A percentile compares a stretch with the other conserved stretches of the same genome.
Evolutionary conservation across 2,113 vertebrate genomes (phyloP).

Genomic region (Poicephalus gulielmi): DNA sequence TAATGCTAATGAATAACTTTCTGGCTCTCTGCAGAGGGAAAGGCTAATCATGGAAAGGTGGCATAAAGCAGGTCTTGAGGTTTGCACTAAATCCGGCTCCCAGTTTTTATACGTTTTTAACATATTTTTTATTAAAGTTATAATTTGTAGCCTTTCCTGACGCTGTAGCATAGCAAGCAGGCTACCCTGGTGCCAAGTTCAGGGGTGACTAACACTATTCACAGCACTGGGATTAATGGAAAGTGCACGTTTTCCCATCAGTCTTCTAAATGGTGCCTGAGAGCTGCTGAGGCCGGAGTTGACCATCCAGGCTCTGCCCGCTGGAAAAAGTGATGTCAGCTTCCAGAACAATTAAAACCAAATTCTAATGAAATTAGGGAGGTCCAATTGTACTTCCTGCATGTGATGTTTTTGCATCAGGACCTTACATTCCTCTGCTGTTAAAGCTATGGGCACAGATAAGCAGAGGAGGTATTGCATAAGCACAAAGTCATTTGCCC

Average conservation of each 20-base stretch:
- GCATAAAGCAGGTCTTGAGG: conserved; percentile 42
- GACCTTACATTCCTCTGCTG: neutral
- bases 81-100: neutral
- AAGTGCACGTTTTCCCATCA: conserved; percentile 59
- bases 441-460: conserved; percentile 10
- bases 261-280: neutral
- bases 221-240: conserved; percentile 56
- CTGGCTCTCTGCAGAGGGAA: conserved; percentile 17
- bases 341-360: neutral
- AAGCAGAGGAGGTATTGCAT: conserved; percentile 45
- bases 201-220: conserved; percentile 59
- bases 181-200: conserved; percentile 32
- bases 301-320: neutral
- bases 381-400: neutral
- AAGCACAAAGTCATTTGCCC: conserved; percentile 12
- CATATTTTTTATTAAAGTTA: neutral
- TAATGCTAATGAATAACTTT: conserved; percentile 30
- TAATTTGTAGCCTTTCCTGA: neutral
- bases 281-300: conserved; percentile 18
- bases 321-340: conserved; percentile 30
- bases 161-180: conserved; percentile 22
- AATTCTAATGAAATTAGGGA: neutral
- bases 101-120: neutral
- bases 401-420: neutral
- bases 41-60: neutral